phyloP scores from a whole-genome alignment of 37 sponge, comb jelly and placozoan species.

The Chondrosia reniformis region DNA sequence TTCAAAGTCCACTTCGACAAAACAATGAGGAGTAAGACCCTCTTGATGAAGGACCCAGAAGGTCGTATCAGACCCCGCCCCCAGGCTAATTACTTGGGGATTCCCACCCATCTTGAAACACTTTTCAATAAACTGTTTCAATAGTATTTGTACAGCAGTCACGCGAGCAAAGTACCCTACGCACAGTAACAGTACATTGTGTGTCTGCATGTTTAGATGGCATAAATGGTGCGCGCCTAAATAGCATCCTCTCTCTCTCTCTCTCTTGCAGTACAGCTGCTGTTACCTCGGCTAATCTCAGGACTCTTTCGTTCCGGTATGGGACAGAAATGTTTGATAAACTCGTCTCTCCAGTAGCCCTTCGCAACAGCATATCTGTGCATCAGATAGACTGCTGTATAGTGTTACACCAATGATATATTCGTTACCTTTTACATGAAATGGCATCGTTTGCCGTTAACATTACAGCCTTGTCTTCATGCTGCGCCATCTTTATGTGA shows the following conservation, averaged over 20 bases:
- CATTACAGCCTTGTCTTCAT: too few species aligned
- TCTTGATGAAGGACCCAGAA: constrained; percentile 60
- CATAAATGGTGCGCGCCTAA: not conserved
- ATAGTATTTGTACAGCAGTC: constrained; percentile 24
- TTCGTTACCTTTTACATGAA: too few species aligned
- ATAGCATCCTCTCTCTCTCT: not conserved
- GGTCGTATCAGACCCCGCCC: constrained; percentile 90
- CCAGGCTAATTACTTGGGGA: constrained; percentile 75
- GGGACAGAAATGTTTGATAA: constrained; percentile 48
- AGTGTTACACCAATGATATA: too few species aligned
- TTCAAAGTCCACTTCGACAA: constrained; percentile 71
- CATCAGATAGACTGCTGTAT: too few species aligned
- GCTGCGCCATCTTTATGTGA: too few species aligned
- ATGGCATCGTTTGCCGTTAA: too few species aligned
- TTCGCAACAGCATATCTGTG: constrained; percentile 63
- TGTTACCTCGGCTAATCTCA: constrained; percentile 83
- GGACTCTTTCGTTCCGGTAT: constrained; percentile 64
- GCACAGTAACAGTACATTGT: not conserved
- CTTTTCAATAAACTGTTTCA: constrained; percentile 41
- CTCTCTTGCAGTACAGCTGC: not conserved
- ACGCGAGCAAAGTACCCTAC: constrained; percentile 83
- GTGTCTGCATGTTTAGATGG: not conserved
- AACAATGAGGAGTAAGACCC: constrained; percentile 22
- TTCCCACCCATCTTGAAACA: constrained; percentile 16
- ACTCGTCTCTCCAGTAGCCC: constrained; percentile 88